phyloP scores from a whole-genome alignment of 1,140 invertebrate species.

The Pseudobourletiella spinata region DNA sequence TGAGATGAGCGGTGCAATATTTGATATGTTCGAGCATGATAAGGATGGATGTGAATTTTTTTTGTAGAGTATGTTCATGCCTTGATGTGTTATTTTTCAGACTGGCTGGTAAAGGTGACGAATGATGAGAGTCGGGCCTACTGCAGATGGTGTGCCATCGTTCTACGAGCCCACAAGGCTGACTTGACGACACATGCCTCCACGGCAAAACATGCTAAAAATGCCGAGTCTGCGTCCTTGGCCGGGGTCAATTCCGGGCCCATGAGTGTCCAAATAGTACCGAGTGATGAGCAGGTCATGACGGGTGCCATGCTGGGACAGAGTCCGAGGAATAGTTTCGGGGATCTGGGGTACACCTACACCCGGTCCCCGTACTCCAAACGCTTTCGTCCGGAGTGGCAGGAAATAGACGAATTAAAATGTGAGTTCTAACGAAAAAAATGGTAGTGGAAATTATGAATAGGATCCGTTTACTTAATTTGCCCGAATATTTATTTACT shows the following conservation, averaged over 20 bases:
- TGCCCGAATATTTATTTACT: constrained; percentile 9
- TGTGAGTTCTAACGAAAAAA: not conserved
- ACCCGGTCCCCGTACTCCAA: constrained; percentile 3
- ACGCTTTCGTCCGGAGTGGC: constrained; percentile 22
- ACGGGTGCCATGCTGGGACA: not conserved
- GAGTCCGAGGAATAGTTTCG: not conserved
- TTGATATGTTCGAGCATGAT: no score
- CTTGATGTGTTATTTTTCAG: no score
- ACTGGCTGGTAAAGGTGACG: constrained; percentile 25
- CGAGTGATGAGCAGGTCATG: not conserved
- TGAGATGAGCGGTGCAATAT: no score
- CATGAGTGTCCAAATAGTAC: constrained; percentile 17
- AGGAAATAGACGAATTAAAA: constrained; percentile 17
- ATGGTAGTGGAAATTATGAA: not conserved
- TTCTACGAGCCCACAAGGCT: constrained; percentile 19
- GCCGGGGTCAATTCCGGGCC: constrained; percentile 10
- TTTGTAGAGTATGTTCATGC: no score
- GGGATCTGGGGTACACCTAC: not conserved
- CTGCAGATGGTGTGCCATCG: constrained; percentile 20
- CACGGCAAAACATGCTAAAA: constrained; percentile 17
- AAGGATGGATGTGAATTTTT: no score
- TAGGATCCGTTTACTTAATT: not conserved
- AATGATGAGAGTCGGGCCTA: constrained; percentile 26
- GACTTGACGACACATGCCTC: constrained; percentile 18
- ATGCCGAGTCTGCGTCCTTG: not conserved